Evolutionary conservation across 2,888 invertebrate species (phyloP), one percentile per base, ranked within the genome.

Genomic region (Rugalucina vietnamica): DNA sequence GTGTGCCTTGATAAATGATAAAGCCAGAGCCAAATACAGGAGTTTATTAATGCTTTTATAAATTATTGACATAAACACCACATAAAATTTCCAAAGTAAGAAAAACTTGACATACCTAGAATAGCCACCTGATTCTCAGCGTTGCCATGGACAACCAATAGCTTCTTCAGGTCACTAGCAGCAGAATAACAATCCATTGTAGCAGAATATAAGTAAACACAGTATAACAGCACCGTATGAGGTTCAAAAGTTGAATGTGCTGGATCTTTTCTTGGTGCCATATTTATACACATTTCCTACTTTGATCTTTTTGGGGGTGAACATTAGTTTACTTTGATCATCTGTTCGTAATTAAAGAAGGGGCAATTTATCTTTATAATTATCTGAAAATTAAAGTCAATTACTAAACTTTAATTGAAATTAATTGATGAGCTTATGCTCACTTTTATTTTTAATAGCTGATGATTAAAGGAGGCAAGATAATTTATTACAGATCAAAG

Each of bases 71-170:
- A 70, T 12, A 70, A 8, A 70, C 27, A 70, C 3, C 18, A 73
- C 49, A 43, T 14, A 21, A 8, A n/a, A n/a, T n/a, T 12, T 32
- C 1, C 12, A 21, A 18, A 29, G n/a, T 50, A 34, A n/a, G 32
- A 21, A 5, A n/a, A 32, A 34, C 24, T 4, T 10, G 18, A 73
- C 82, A 75, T 82, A 82, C 82, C 79, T 65, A 82, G 43, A 27
- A 24, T 49, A 54, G 43, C 1, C 10, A 79, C 57, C 39, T 82
- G 78, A 27, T 36, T 75, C 24, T 75, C 43, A n/a, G 70, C 43
- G 32, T 43, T 78, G 65, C 75, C 57, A 24, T 60, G 70, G 71
- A 60, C 74, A 74, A 70, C 75, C 27, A 82, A 57, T 24, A 82
- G 75, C 8, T 78, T n/a, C 12, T 54, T 37, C 10, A 82, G 60